phyloP scores from a whole-genome alignment of 1,140 invertebrate species.

The Ostrea denselamellosa region DNA sequence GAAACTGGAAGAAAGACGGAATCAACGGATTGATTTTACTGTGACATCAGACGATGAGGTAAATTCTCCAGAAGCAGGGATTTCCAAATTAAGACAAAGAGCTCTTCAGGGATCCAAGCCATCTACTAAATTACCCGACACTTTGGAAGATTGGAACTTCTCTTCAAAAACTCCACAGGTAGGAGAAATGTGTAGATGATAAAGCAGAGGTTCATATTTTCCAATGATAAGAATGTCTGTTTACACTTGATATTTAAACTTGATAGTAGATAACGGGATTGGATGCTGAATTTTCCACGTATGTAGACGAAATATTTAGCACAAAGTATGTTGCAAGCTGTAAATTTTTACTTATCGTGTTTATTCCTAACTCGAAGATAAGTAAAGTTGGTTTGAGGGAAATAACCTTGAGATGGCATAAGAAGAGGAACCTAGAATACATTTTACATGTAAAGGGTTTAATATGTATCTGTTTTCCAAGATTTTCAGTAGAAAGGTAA shows the following conservation, averaged over 20 bases:
- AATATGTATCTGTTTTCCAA: conserved; percentile 20
- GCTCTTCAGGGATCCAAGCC: conserved; percentile 66
- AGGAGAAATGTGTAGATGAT: conserved; percentile 18
- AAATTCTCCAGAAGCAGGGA: conserved; percentile 69
- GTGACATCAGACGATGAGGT: conserved; percentile 74
- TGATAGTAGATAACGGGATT: neutral
- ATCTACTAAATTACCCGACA: conserved; percentile 52
- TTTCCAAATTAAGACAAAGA: conserved; percentile 69
- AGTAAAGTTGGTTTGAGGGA: conserved; percentile 8
- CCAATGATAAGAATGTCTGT: conserved; percentile 38
- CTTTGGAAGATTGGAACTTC: conserved; percentile 44
- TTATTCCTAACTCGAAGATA: conserved; percentile 17
- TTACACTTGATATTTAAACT: conserved; percentile 12
- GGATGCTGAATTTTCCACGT: conserved; percentile 25
- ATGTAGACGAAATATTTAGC: neutral
- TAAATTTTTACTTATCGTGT: conserved; percentile 31
- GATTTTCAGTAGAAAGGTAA: conserved; percentile 7
- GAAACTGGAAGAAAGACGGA: conserved; percentile 72
- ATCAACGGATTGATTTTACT: conserved; percentile 69
- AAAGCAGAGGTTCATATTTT: conserved; percentile 22
- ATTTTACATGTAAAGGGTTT: neutral
- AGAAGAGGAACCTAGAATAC: neutral
- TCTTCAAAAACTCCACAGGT: conserved; percentile 22
- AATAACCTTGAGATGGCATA: neutral
- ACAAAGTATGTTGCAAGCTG: neutral